Evolutionary conservation across 2,888 invertebrate species (phyloP), one percentile per base, ranked within the genome.

Genomic region (Caenorhabditis drosophilae): DNA sequence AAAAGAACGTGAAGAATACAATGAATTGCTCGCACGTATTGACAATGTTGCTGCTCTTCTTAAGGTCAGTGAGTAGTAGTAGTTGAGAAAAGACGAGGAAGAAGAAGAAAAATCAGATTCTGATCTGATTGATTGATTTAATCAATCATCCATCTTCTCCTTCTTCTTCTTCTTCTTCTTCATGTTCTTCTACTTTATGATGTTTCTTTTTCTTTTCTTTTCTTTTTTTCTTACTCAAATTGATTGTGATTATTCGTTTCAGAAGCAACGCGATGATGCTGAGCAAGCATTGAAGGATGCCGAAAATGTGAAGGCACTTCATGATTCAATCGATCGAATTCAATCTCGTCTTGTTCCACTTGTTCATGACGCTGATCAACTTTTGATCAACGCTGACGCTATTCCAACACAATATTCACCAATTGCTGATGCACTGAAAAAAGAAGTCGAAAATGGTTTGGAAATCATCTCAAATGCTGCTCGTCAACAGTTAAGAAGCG

Each of bases 21-120:
- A 62, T 45, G 69, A 68, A 46, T 48, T 70, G 35, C 61, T 74
- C 45, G 60, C 53, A 23, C 71, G 69, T 35, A 64, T 73, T 38
- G 57, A 59, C 20, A 70, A 59, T 44, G 62, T 70, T 18, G 58
- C 64, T 53, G 68, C 66, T 16, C 42, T 63, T 47, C 58, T 71
- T 34, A 61, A 67, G 56, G 66, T 67, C 45, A 38, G 51, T 53
- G 36, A 31, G 20, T 38, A 15, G 51, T 40, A 34, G 35, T n/a
- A 50, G 22, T 41, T 6, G 38, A 31, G n/a, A n/a, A n/a, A n/a
- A n/a, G 12, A 9, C 31, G 31, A 6, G 12, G 31, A 31, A 41
- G 7, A 9, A 23, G 41, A 7, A 16, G 0, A 27, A 20, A 20
- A 25, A 40, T 34, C 23, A 9, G 7, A 36, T n/a, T n/a, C n/a